These are phyloP conservation scores for Myrmecophaga tridactyla DNA, from an alignment of 2,113 vertebrate genomes.

Conservation along the genomic window DNA sequence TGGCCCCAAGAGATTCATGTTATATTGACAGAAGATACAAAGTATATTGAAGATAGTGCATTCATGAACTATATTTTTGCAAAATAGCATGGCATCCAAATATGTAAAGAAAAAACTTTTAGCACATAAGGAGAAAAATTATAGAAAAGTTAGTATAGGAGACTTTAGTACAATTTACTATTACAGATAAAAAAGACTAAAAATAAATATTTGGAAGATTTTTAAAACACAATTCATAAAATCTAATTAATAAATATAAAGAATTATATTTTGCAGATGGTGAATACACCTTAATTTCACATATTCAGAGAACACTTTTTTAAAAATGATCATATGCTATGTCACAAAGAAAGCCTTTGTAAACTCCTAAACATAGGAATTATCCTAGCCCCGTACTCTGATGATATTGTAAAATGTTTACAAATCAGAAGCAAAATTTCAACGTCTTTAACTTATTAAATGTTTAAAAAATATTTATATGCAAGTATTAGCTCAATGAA, in stretches of 20 bases:
- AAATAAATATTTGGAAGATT: neutral
- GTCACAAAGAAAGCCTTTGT: slow-evolving; percentile 29
- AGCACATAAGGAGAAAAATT: slow-evolving; percentile 18
- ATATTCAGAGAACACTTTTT: slow-evolving; percentile 11
- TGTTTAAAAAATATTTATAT: slow-evolving; percentile 53
- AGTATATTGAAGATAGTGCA: neutral
- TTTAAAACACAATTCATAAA: slow-evolving; percentile 33
- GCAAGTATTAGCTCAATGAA: slow-evolving; percentile 32
- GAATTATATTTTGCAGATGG: slow-evolving; percentile 27
- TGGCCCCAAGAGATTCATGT: slow-evolving; percentile 26
- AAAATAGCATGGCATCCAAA: neutral
- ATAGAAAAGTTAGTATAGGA: neutral
- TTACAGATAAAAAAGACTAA: neutral
- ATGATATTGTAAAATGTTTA: slow-evolving; percentile 43
- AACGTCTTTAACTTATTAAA: slow-evolving; percentile 15
- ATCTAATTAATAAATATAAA: slow-evolving; percentile 4
- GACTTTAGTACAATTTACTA: slow-evolving; percentile 1
- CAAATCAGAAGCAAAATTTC: slow-evolving; percentile 36
- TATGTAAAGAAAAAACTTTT: slow-evolving; percentile 4
- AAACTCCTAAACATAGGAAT: slow-evolving; percentile 27
- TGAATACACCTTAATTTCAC: neutral
- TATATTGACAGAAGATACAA: slow-evolving; percentile 24
- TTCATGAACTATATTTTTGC: neutral
- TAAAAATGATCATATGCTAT: neutral
- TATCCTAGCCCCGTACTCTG: slow-evolving; percentile 21